phyloP scores from a whole-genome alignment of 2,888 invertebrate genomes.

The Folsomia candida region DNA sequence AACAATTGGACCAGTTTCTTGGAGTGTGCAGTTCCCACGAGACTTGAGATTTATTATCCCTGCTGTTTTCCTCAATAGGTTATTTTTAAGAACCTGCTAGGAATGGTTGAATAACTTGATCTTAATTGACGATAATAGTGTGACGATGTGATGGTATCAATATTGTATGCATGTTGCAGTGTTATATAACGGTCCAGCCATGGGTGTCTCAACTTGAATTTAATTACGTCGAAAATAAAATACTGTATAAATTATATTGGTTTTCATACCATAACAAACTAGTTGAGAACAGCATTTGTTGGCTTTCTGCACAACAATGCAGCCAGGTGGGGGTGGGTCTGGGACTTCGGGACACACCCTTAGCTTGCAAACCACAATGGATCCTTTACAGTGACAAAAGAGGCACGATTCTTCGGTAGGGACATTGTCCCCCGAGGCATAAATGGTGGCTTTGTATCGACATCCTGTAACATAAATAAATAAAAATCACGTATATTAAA shows the following conservation, averaged over 20 bases:
- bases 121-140: too few relatives aligned
- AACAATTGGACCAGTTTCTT: neutral
- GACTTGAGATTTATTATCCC: neutral
- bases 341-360: slow-evolving; percentile 73
- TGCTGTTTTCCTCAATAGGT: too few relatives aligned
- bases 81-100: too few relatives aligned
- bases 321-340: slow-evolving; percentile 71
- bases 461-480: slow-evolving; percentile 62
- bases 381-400: slow-evolving; percentile 70
- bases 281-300: slow-evolving; percentile 75
- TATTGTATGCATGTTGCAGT: too few relatives aligned
- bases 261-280: slow-evolving; percentile 61
- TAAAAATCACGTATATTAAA: too few relatives aligned
- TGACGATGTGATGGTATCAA: too few relatives aligned
- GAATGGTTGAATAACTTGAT: too few relatives aligned
- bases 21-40: neutral
- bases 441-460: slow-evolving; percentile 68
- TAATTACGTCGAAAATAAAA: too few relatives aligned
- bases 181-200: too few relatives aligned
- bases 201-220: too few relatives aligned
- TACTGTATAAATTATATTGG: too few relatives aligned
- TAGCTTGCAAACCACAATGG: slow-evolving; percentile 72
- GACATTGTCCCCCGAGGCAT: slow-evolving; percentile 62
- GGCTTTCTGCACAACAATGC: slow-evolving; percentile 67
- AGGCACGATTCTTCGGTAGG: slow-evolving; percentile 73